Conservation (phyloP, 2,888 invertebrate genomes). For the Sympetrum striolatum region DNA sequence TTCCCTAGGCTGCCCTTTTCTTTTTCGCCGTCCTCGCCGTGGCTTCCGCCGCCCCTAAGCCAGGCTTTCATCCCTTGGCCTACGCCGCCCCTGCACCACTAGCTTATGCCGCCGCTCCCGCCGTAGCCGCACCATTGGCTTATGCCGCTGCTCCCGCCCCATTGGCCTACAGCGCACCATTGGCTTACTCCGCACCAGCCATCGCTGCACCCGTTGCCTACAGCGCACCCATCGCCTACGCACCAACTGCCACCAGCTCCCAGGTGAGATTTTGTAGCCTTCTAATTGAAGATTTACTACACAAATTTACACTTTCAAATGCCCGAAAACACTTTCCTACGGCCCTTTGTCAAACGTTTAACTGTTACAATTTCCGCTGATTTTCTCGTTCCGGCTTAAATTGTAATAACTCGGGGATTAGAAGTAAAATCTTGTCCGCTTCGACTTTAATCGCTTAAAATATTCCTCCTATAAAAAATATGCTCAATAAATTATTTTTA, state of each 20-base stretch:
- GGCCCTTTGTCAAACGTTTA: too few relatives aligned
- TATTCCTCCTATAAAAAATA: too few relatives aligned
- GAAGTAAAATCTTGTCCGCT: too few relatives aligned
- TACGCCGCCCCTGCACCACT: neutral
- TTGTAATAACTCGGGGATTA: too few relatives aligned
- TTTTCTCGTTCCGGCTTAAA: too few relatives aligned
- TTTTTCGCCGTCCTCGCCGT: conserved; percentile 6
- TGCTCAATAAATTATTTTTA: too few relatives aligned
- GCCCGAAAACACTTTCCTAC: too few relatives aligned
- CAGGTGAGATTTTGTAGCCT: neutral
- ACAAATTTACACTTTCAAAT: too few relatives aligned
- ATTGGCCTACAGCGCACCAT: neutral
- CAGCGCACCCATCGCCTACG: neutral
- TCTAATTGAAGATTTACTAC: too few relatives aligned
- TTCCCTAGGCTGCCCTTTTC: neutral
- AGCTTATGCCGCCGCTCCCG: neutral
- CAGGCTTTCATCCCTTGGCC: neutral
- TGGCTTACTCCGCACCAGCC: neutral
- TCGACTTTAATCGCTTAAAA: too few relatives aligned
- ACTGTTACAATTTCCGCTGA: too few relatives aligned
- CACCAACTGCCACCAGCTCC: conserved; percentile 19
- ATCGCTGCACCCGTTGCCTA: neutral
- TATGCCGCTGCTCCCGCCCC: neutral
- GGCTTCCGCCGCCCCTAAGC: neutral
- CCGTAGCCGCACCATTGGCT: neutral